These are phyloP conservation scores for Nomada goodeniana DNA, from an alignment of 2,888 invertebrate genomes.

Conservation along the genomic window DNA sequence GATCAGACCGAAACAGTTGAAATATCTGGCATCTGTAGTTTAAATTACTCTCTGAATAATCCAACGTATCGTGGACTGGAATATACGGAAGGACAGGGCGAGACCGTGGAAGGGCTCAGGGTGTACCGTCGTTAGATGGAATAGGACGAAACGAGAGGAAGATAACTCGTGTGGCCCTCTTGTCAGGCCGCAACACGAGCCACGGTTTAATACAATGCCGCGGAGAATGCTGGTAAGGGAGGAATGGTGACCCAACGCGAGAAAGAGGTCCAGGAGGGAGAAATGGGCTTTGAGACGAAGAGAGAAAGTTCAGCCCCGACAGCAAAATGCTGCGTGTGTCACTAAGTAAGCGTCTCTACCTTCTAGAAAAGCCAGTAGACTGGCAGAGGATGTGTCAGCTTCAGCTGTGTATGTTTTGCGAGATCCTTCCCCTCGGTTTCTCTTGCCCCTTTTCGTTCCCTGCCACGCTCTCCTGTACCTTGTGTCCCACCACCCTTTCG, in stretches of 20 bases:
- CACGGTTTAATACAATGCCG: constrained; percentile 70
- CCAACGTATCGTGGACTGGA: constrained; percentile 36
- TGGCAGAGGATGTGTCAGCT: constrained; percentile 77
- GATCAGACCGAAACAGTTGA: constrained; percentile 50
- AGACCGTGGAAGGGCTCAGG: not conserved
- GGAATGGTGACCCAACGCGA: constrained; percentile 46
- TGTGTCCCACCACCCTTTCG: constrained; percentile 31
- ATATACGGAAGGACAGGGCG: constrained; percentile 9
- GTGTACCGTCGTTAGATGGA: constrained; percentile 1
- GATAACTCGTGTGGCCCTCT: constrained; percentile 64
- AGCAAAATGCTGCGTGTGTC: constrained; percentile 76
- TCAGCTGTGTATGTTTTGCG: constrained; percentile 79
- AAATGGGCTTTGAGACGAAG: constrained; percentile 38
- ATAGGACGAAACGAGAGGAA: constrained; percentile 28
- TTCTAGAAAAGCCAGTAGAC: constrained; percentile 69
- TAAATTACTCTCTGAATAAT: constrained; percentile 65
- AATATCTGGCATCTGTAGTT: constrained; percentile 60
- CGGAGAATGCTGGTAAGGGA: constrained; percentile 51
- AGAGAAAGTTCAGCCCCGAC: constrained; percentile 62
- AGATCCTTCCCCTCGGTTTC: constrained; percentile 62
- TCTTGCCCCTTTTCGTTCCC: constrained; percentile 53
- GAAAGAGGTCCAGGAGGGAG: constrained; percentile 48
- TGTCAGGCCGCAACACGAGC: constrained; percentile 74
- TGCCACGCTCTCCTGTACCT: constrained; percentile 31
- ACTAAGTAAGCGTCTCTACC: constrained; percentile 75